Evolutionary conservation across 2,888 invertebrate genomes (phyloP).

Genomic region (Frankliniella fusca): DNA sequence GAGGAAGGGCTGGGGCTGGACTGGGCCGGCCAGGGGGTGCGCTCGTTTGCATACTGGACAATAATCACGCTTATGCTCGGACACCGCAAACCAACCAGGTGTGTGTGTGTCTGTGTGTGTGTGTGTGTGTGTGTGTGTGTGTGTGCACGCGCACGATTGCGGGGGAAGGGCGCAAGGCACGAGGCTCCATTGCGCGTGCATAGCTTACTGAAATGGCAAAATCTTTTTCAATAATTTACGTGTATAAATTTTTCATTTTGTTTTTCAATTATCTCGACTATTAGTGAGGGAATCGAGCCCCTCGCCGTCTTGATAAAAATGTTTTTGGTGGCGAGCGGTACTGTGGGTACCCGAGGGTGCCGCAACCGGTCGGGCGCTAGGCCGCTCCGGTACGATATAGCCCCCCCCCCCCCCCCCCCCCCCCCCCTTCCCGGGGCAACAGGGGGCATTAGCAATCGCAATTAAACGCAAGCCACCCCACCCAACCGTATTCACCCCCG

Average conservation of each 20-base stretch:
- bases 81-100: background rate
- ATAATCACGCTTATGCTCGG: background rate
- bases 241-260: too few relatives aligned
- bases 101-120: background rate
- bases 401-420: background rate
- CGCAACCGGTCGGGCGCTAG: too few relatives aligned
- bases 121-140: background rate
- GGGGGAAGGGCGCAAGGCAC: too few relatives aligned
- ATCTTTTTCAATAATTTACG: too few relatives aligned
- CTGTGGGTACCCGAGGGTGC: too few relatives aligned
- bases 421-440: background rate
- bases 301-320: too few relatives aligned
- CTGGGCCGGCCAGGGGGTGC: background rate
- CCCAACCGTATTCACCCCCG: background rate
- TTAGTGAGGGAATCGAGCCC: too few relatives aligned
- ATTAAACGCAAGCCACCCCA: background rate
- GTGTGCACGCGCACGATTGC: background rate
- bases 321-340: too few relatives aligned
- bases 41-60: constrained; percentile 21
- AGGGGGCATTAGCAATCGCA: too few relatives aligned
- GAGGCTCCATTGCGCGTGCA: too few relatives aligned
- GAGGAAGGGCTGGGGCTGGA: background rate
- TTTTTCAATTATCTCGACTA: too few relatives aligned
- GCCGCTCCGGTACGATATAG: background rate
- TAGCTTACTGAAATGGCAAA: too few relatives aligned